Conservation (phyloP, 2,113 vertebrate genomes). For the Notiomystis cincta region DNA sequence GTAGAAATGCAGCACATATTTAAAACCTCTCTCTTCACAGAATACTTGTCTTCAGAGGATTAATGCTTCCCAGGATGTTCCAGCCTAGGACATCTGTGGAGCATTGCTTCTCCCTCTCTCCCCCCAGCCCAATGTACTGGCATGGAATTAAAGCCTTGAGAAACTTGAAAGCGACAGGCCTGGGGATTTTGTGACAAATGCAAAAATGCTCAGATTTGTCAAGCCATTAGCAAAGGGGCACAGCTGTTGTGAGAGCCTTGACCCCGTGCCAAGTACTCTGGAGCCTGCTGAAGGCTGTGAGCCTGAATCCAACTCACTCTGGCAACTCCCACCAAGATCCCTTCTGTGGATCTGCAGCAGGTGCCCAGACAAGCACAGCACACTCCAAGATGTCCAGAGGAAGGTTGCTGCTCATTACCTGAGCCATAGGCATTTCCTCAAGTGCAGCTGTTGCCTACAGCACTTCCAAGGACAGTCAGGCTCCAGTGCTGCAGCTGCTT, state of each 20-base stretch:
- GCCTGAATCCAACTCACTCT: neutral
- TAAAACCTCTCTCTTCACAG: neutral
- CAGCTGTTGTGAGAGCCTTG: slow-evolving; percentile 40
- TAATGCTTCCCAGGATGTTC: slow-evolving; percentile 52
- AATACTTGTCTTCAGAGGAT: slow-evolving; percentile 46
- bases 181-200: slow-evolving; percentile 62
- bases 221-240: slow-evolving; percentile 48
- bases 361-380: neutral
- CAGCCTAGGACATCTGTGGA: slow-evolving; percentile 30
- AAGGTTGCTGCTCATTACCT: neutral
- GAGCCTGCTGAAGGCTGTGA: neutral
- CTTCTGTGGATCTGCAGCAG: neutral
- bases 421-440: neutral
- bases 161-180: slow-evolving; percentile 58
- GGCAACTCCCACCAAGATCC: neutral
- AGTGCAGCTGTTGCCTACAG: neutral
- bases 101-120: slow-evolving; percentile 14
- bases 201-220: slow-evolving; percentile 50
- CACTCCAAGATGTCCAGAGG: neutral
- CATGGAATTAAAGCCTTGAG: slow-evolving; percentile 49
- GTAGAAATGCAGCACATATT: neutral
- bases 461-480: accelerated
- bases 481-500: neutral
- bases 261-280: neutral
- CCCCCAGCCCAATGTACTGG: neutral